phyloP scores from a whole-genome alignment of 2,888 invertebrate species.

The Machimus rusticus region DNA sequence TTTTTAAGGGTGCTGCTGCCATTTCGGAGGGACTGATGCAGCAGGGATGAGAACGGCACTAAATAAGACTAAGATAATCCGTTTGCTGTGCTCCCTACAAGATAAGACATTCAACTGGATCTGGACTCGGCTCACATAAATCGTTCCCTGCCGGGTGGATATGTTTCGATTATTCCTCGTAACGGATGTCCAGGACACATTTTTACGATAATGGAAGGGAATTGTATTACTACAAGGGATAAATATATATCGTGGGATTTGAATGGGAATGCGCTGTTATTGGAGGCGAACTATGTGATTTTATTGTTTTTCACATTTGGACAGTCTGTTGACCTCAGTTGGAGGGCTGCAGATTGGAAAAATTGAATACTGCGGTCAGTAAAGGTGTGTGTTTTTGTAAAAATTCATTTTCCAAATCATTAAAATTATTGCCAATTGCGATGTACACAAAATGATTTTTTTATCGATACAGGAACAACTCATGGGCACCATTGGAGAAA shows the following conservation, averaged over 20 bases:
- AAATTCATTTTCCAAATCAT: neutral
- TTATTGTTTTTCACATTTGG: neutral
- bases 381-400: neutral
- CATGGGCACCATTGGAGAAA: neutral
- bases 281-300: neutral
- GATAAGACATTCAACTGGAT: conserved; percentile 32
- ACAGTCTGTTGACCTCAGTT: neutral
- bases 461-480: neutral
- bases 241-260: conserved; percentile 16
- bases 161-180: conserved; percentile 20
- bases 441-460: neutral
- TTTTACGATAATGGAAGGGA: conserved; percentile 13
- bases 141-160: conserved; percentile 6
- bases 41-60: neutral
- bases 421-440: neutral
- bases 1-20: neutral
- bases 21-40: neutral
- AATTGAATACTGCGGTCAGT: neutral
- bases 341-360: neutral
- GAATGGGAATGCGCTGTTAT: conserved; percentile 1
- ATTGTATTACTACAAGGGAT: conserved; percentile 14
- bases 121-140: conserved; percentile 3
- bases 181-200: conserved; percentile 30
- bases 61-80: conserved; percentile 26
- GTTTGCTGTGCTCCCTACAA: neutral